phyloP scores from a whole-genome alignment of 1,140 invertebrate species.

The Drosophila lowei region DNA sequence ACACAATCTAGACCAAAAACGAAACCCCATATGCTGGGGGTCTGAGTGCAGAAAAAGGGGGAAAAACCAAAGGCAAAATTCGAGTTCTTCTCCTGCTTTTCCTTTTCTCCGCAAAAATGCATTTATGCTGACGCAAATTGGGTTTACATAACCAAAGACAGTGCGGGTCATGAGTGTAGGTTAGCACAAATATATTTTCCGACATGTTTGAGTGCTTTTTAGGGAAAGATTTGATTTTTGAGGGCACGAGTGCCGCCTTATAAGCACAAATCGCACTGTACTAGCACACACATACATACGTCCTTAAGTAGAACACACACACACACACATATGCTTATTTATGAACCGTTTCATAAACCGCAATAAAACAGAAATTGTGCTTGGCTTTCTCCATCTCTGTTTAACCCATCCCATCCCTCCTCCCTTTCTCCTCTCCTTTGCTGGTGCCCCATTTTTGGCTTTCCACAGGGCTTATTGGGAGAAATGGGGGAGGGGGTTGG shows the following conservation, averaged over 20 bases:
- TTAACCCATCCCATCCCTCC: constrained; percentile 13
- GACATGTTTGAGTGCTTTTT: no score
- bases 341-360: constrained; percentile 73
- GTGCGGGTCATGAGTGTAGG: constrained; percentile 7
- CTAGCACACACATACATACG: constrained; percentile 23
- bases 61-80: constrained; percentile 32
- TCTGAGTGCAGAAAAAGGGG: constrained; percentile 8
- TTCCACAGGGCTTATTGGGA: constrained; percentile 1
- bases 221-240: neutral
- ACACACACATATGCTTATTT: constrained; percentile 55
- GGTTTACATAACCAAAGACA: constrained; percentile 41
- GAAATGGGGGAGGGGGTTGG: neutral
- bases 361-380: constrained; percentile 71
- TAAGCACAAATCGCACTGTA: constrained; percentile 2
- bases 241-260: neutral
- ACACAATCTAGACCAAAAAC: neutral
- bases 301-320: neutral
- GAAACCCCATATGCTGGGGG: neutral
- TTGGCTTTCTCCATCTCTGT: constrained; percentile 38
- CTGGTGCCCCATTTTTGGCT: constrained; percentile 49
- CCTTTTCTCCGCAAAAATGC: constrained; percentile 50
- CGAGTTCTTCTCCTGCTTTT: constrained; percentile 15
- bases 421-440: neutral
- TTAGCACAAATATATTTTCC: no score
- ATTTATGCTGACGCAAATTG: constrained; percentile 59